Evolutionary conservation across 2,113 vertebrate genomes (phyloP).

Genomic region (Forbesichthys agassizii): DNA sequence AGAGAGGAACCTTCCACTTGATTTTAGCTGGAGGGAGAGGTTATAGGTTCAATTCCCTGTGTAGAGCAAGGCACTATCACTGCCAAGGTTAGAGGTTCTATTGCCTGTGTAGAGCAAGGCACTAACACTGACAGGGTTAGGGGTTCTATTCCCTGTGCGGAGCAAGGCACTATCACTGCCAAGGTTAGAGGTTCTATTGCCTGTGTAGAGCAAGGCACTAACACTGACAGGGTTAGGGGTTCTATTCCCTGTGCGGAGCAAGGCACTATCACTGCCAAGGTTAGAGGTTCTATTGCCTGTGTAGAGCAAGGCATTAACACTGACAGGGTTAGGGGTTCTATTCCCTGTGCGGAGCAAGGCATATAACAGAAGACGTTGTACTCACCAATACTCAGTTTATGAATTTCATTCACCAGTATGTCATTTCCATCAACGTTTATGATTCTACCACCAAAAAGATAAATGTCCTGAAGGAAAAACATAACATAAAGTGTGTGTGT

Average conservation of each 20-base stretch:
- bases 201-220: too few species aligned
- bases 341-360: neutral
- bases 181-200: too few species aligned
- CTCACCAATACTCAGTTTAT: constrained; percentile 77
- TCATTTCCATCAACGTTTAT: constrained; percentile 50
- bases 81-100: too few species aligned
- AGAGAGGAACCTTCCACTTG: constrained; percentile 82
- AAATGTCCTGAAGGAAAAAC: constrained; percentile 69
- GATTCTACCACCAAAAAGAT: constrained; percentile 72
- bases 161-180: neutral
- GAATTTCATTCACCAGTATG: constrained; percentile 64
- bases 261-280: too few species aligned
- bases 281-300: neutral
- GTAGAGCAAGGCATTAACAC: too few species aligned
- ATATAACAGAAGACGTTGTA: neutral
- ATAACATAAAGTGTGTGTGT: neutral
- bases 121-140: too few species aligned
- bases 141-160: neutral
- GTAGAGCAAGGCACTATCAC: too few species aligned
- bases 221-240: too few species aligned
- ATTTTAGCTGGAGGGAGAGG: constrained; percentile 69
- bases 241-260: too few species aligned
- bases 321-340: too few species aligned
- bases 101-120: too few species aligned
- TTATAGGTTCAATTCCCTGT: too few species aligned